Base-by-base conservation (phyloP, 2,113 vertebrate species). In the Sterna hirundo region DNA sequence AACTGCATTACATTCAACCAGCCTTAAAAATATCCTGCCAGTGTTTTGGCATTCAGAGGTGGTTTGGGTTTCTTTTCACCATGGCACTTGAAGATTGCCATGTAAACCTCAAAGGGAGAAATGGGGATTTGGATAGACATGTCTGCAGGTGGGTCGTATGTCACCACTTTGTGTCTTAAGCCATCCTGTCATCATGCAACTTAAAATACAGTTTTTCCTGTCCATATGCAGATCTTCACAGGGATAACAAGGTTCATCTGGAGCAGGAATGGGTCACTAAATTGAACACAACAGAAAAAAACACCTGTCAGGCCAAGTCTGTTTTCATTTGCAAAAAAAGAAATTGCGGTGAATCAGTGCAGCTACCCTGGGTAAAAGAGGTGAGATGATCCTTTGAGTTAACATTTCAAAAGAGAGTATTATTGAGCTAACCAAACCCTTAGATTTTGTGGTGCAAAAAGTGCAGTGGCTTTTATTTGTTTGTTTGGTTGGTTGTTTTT, bases 381-480 rank as follows among this genome's bases (percentile, higher is more conserved):
- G 10, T 36, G 38, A 65, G 36, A 66, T 60, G 27, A 83, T 57
- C 15, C 8, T 61, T 61, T 70, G 25, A 81, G 36, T 11, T 65
- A 69, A 69, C 29, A 57, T 93, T 90, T 92, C 29, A 83, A 23
- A 93, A 92, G 34, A 58, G 51, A 71, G 17, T 40, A 72, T 86
- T 92, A 60, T 36, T 60, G 20, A 64, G 4, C 17, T 42, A 83
- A 5, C 2, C 40, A 80, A 44, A 57, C 13, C 9, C 5, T 69
- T 4, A 36, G 44, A 65, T 57, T 92, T 21, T 27, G 6, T 77
- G 23, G 6, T 69, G 11, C 5, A 34, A 70, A 82, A 54, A 74
- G 8, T 22, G 1, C 11, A 13, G 5, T 15, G 9, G 3, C 7
- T 93, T 94, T 76, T 46, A 55, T 83, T 75, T 89, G 10, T 70